A percentile compares a stretch with the other conserved stretches of the same genome.
phyloP scores from a whole-genome alignment of 92 coral and sea anemone genomes.

The Heliopora coerulea region DNA sequence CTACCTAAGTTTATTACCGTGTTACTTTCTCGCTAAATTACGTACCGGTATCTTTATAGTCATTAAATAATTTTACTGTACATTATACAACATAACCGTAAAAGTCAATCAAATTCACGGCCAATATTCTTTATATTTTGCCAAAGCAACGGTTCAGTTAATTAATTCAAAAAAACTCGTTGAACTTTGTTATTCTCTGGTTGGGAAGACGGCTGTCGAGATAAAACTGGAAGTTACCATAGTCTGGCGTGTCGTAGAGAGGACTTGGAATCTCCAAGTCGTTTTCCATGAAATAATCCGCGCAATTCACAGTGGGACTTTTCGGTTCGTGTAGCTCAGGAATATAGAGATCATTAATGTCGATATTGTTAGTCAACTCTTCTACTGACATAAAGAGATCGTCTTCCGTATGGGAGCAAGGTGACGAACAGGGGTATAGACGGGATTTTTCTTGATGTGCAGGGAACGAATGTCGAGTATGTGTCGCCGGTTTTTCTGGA shows the following conservation, averaged over 20 bases:
- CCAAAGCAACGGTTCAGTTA: conserved; percentile 6
- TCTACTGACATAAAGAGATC: conserved; percentile 29
- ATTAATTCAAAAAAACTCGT: conserved; percentile 18
- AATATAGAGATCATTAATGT: conserved; percentile 34
- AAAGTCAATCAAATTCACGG: not conserved
- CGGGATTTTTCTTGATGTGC: not conserved
- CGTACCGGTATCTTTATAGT: not conserved
- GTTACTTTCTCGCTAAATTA: no score
- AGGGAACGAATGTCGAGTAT: not conserved
- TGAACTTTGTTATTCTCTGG: not conserved
- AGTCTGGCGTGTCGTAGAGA: not conserved
- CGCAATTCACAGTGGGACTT: conserved; percentile 33
- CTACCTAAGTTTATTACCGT: no score
- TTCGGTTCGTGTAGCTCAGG: conserved; percentile 36
- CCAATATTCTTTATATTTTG: conserved; percentile 3
- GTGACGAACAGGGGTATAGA: not conserved
- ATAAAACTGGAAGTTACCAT: not conserved
- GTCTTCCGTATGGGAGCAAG: conserved; percentile 5
- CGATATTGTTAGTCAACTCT: conserved; percentile 40
- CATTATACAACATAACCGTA: not conserved
- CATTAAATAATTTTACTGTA: not conserved
- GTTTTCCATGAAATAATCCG: conserved; percentile 21
- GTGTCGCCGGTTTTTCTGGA: not conserved
- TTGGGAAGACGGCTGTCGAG: not conserved
- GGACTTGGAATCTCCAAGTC: conserved; percentile 27